These are phyloP conservation scores for Cladopsammia gracilis DNA, from an alignment of 64 coral and sea anemone genomes.

Conservation along the genomic window DNA sequence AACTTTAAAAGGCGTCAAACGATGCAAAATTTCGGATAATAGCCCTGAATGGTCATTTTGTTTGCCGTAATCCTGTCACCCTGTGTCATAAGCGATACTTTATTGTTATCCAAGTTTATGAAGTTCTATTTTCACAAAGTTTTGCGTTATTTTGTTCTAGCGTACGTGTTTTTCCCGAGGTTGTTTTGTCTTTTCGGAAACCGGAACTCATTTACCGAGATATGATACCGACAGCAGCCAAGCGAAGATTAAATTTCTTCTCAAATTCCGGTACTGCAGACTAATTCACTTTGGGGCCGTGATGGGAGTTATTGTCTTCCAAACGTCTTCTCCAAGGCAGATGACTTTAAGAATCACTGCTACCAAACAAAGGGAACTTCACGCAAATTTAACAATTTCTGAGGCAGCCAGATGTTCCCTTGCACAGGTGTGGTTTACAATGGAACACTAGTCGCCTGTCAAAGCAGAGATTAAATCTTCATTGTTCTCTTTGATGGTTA, in stretches of 20 bases:
- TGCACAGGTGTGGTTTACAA: conserved; percentile 45
- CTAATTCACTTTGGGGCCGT: conserved; percentile 24
- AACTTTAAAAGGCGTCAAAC: conserved; percentile 46
- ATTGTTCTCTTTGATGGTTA: conserved; percentile 12
- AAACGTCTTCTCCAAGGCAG: conserved; percentile 2
- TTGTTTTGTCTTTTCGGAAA: conserved; percentile 32
- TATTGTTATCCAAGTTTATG: neutral
- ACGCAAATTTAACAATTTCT: conserved; percentile 57
- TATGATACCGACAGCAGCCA: neutral
- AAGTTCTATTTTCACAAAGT: neutral
- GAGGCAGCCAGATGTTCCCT: conserved; percentile 31
- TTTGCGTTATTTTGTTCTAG: neutral
- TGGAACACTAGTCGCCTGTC: conserved; percentile 54
- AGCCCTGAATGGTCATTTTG: conserved; percentile 39
- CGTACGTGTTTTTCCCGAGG: neutral
- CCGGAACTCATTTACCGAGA: neutral
- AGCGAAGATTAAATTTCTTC: neutral
- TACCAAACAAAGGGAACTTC: conserved; percentile 40
- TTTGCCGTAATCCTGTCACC: neutral
- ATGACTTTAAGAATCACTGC: conserved; percentile 6
- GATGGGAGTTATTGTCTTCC: conserved; percentile 9
- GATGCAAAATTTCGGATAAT: conserved; percentile 1
- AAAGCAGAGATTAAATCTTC: conserved; percentile 49
- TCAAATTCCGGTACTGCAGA: conserved; percentile 29
- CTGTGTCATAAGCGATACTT: neutral